A percentile compares a stretch with the other conserved stretches of the same genome.
Conservation (phyloP, 53 echinoderm and acorn worm genomes). For the Temnopleurus reevesii region DNA sequence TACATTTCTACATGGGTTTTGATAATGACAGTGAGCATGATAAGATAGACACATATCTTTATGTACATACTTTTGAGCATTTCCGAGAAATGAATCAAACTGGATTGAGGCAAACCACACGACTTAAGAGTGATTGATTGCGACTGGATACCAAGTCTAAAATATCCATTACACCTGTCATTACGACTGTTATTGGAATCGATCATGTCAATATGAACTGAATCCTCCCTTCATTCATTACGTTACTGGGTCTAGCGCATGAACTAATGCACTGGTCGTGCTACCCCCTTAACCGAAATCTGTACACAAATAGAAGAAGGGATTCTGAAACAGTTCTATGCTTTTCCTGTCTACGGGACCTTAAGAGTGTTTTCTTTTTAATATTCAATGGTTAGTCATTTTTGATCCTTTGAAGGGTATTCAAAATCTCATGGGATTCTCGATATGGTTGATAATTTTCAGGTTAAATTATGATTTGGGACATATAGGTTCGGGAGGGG, state of each 20-base stretch:
- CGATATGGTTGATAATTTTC: no score
- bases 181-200: neutral
- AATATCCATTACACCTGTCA: neutral
- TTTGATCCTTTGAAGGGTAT: no score
- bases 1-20: no score
- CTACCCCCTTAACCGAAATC: neutral
- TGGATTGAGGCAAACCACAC: conserved; percentile 31
- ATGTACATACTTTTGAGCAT: neutral
- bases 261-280: neutral
- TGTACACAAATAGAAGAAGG: no score
- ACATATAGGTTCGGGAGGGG: no score
- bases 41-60: no score
- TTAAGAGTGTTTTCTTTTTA: no score
- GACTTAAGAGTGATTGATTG: neutral
- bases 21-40: no score
- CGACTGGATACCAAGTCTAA: conserved; percentile 34
- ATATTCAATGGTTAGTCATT: neutral
- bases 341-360: neutral
- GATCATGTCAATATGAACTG: conserved; percentile 22
- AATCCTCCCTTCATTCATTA: conserved; percentile 11
- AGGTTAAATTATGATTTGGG: no score
- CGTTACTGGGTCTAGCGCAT: no score
- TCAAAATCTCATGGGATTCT: no score
- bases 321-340: neutral
- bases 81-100: neutral